Percentiles rank a stretch among this genome's conserved stretches.
phyloP scores from a whole-genome alignment of 1,140 invertebrate species.

The Euschistus heros region DNA sequence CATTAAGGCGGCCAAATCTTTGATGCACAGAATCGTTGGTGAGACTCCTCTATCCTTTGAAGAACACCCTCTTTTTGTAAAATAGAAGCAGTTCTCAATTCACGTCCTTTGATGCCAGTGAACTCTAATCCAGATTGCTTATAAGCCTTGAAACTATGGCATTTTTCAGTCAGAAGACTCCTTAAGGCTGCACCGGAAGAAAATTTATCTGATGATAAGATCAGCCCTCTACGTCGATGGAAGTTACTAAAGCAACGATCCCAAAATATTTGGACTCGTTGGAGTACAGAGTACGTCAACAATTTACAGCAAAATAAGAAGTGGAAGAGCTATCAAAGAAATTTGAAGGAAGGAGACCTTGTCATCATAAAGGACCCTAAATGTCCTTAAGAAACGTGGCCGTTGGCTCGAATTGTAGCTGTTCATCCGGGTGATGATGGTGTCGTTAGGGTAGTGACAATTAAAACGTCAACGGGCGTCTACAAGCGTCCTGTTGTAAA shows the following conservation, averaged over 20 bases:
- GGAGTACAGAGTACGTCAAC: slow-evolving; percentile 31
- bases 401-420: too few relatives aligned
- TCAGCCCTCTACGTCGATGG: slow-evolving; percentile 27
- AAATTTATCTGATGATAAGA: too few relatives aligned
- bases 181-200: slow-evolving; percentile 23
- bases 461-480: too few relatives aligned
- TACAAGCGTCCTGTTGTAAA: too few relatives aligned
- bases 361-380: too few relatives aligned
- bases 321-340: too few relatives aligned
- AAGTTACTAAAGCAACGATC: slow-evolving; percentile 27
- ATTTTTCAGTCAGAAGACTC: slow-evolving; percentile 32
- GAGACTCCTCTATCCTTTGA: slow-evolving; percentile 32
- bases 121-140: too few relatives aligned
- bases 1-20: too few relatives aligned
- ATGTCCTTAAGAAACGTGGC: too few relatives aligned
- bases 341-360: too few relatives aligned
- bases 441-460: too few relatives aligned
- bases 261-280: slow-evolving; percentile 31
- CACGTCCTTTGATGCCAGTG: slow-evolving; percentile 32
- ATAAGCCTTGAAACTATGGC: background rate
- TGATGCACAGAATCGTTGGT: slow-evolving; percentile 29
- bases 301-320: slow-evolving; percentile 32
- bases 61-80: slow-evolving; percentile 32
- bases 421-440: too few relatives aligned
- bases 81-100: slow-evolving; percentile 35